These are phyloP conservation scores for Platyrinchus mystaceus DNA, from an alignment of 2,797 vertebrate genomes.

Conservation along the genomic window DNA sequence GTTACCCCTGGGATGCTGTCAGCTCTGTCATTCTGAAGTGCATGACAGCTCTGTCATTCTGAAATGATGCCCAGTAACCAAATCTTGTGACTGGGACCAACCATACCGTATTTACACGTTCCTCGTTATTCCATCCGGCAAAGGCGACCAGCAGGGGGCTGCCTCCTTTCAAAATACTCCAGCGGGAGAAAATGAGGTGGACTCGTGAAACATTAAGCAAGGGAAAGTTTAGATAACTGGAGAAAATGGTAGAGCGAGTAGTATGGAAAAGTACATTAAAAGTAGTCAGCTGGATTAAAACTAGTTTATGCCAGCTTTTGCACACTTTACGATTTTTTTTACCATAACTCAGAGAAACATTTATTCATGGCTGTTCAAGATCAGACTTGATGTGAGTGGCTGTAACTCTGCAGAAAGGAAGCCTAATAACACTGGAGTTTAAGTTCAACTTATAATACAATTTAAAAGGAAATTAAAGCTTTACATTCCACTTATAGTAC, in stretches of 20 bases:
- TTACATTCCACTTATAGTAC: conserved; percentile 53
- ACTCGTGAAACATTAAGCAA: background rate
- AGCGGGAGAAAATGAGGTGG: background rate
- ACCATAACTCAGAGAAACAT: background rate
- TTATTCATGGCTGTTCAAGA: background rate
- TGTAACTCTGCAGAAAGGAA: background rate
- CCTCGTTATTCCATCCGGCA: background rate
- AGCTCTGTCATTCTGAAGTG: background rate
- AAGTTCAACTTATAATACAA: background rate
- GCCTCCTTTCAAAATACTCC: background rate
- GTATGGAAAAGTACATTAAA: background rate
- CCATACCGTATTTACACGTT: fast-evolving
- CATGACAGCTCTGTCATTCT: too few relatives aligned
- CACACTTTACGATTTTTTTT: background rate
- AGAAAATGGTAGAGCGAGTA: background rate
- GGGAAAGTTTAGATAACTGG: background rate
- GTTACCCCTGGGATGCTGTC: background rate
- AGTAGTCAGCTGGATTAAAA: background rate
- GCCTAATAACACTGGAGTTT: background rate
- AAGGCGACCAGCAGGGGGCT: conserved; percentile 44
- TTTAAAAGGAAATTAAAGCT: conserved; percentile 11
- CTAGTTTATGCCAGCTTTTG: background rate
- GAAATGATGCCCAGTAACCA: background rate
- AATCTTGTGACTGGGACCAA: background rate
- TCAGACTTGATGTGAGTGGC: background rate